Base-by-base conservation (phyloP, 2,113 vertebrate genomes). In the Barnardius zonarius region DNA sequence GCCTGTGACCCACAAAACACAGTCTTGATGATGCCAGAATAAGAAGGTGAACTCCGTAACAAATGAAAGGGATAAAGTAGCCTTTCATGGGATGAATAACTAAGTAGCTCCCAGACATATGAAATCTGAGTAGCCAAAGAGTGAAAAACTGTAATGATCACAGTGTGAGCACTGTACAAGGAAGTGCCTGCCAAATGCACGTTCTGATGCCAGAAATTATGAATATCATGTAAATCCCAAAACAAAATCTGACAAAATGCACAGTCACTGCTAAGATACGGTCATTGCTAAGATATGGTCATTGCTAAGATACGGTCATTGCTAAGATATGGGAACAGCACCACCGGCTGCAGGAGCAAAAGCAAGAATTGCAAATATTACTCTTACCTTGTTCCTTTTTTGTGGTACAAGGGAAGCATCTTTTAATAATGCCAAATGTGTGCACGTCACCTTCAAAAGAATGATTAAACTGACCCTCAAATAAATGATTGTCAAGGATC, bases 81-180 rank as follows among this genome's bases (percentile, higher is more conserved):
- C 67, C 67, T 83, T 95, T 89, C 93, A 93, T 57, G 11, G 84
- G 85, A 80, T 77, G 11, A 95, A 87, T 39, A 85, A 67, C 46
- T 39, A 76, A 80, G 82, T 14, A 90, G 49, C 7, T 90, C 63
- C 7, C 19, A 94, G 85, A 69, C 49, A 46, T 37, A 86, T 4
- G 66, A 94, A 90, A 73, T 83, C 41, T 90, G 27, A 52, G 67
- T 70, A 91, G 67, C 41, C 67, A 93, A 82, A 87, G 57, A 85
- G 35, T 80, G 62, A 90, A 87, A 89, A 92, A 73, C 11, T 57
- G 27, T 62, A 85, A 27, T 14, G 43, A 93, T 75, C 61, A 95
- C 89, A 79, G 57, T 59, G 69, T 44, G 49, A 94, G 59, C 64
- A 79, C 84, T 88, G 67, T 87, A 79, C 25, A 88, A 87, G 43